Evolutionary conservation across 2,797 vertebrate genomes (phyloP), one percentile per base, ranked within the genome.

Genomic region (Argya squamiceps): DNA sequence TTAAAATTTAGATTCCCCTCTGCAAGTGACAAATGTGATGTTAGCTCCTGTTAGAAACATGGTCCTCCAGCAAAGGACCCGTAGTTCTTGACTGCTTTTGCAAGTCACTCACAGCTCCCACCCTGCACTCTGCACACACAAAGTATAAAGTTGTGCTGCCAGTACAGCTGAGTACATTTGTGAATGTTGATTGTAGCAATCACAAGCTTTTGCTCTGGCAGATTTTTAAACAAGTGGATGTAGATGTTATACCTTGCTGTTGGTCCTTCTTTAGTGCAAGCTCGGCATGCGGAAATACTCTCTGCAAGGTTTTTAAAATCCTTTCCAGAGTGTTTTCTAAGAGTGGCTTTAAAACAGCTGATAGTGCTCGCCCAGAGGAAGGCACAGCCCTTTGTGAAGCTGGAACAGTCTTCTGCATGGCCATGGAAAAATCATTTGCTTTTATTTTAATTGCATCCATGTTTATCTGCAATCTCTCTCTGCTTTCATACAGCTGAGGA

Each of bases 401-500:
- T 19, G 99, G 99, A 68, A 99, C 97, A 85, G 98, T 99, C 95
- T 99, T 99, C 67, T 98, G 98, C 99, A 99, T 99, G 88, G 99
- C 99, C 1, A 96, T 89, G 56, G 98, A 95, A 92, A 99, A 99
- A 96, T 99, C 98, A 93, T 98, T 98, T 80, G 97, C 98, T 71
- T 97, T 98, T 96, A 99, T 98, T 62, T 96, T 97, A 82, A 99
- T 98, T 32, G 99, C 99, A 69, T 98, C 94, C 15, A 99, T 96
- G 75, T 99, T 99, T 52, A 99, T 96, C 52, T 99, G 98, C 15
- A 99, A 98, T 87, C 99, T 99, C 95, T 99, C 97, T 4, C 98
- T 99, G 34, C 98, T 99, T 5, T 97, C 93, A 91, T 99, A 99
- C 89, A 99, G 99, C 93, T 99, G 99, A 24, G 99, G 99, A 92